Percentiles rank a stretch among this genome's conserved stretches.
These are phyloP conservation scores for Odontomyia ornata DNA, from an alignment of 2,888 invertebrate species.

Conservation along the genomic window DNA sequence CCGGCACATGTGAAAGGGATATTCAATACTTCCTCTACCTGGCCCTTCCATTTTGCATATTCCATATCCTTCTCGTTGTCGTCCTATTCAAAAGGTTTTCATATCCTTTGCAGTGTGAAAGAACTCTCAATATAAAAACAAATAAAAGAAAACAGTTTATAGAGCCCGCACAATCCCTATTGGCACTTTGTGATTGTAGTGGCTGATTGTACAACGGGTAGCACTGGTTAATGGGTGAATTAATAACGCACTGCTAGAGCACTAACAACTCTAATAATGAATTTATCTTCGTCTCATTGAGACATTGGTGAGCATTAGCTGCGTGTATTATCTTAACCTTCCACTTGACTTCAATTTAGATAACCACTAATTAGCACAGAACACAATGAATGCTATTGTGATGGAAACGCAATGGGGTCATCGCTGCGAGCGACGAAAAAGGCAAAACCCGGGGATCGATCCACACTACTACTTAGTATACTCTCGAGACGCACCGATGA, in stretches of 20 bases:
- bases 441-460: slow-evolving; percentile 15
- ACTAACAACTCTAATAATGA: not conserved
- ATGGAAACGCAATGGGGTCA: slow-evolving; percentile 35
- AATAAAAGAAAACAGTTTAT: too few species aligned
- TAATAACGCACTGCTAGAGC: not conserved
- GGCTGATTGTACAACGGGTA: not conserved
- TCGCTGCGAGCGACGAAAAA: not conserved
- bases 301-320: slow-evolving; percentile 12
- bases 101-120: too few species aligned
- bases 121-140: too few species aligned
- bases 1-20: not conserved
- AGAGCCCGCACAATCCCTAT: too few species aligned
- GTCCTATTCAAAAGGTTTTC: too few species aligned
- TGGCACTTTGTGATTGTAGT: not conserved
- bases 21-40: slow-evolving; percentile 29
- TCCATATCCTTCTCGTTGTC: slow-evolving; percentile 30
- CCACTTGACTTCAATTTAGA: slow-evolving; percentile 49
- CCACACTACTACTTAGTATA: not conserved
- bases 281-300: not conserved
- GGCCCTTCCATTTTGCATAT: slow-evolving; percentile 17
- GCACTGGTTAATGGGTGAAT: not conserved
- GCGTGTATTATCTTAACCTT: slow-evolving; percentile 46
- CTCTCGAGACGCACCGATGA: slow-evolving; percentile 13
- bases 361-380: slow-evolving; percentile 49
- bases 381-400: not conserved